These are phyloP conservation scores for Polyodon spathula DNA, from an alignment of 2,113 vertebrate species.

Conservation along the genomic window DNA sequence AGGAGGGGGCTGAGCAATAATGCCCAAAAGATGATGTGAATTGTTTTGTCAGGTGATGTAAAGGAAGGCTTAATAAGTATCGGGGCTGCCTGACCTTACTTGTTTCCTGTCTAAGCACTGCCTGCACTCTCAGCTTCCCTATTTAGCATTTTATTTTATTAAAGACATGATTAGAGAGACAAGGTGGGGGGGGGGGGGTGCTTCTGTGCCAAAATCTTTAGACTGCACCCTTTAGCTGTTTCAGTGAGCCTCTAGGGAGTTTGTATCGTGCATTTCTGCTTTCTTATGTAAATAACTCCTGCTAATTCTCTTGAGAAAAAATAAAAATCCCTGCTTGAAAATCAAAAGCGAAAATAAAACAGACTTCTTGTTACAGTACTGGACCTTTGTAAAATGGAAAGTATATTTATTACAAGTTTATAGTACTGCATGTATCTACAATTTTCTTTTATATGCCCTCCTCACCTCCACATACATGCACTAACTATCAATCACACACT, in stretches of 20 bases:
- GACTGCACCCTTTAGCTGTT: background rate
- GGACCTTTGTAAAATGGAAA: background rate
- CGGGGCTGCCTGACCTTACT: constrained; percentile 4
- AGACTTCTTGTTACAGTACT: background rate
- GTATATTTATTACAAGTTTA: background rate
- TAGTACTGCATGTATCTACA: no score
- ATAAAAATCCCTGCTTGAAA: background rate
- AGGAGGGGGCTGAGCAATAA: background rate
- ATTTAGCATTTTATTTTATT: background rate
- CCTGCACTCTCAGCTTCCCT: background rate
- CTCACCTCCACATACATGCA: no score
- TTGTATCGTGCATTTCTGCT: background rate
- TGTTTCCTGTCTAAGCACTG: background rate
- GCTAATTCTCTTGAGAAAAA: background rate
- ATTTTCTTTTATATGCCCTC: no score
- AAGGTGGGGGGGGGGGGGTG: background rate
- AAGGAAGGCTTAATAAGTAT: background rate
- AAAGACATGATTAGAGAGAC: background rate
- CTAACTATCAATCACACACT: no score
- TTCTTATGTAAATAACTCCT: background rate
- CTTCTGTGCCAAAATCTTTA: background rate
- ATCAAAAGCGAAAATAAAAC: background rate
- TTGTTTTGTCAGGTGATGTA: background rate
- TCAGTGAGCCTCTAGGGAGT: background rate
- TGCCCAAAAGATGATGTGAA: background rate